Evolutionary conservation across 2,888 invertebrate species (phyloP), one percentile per base, ranked within the genome.

Genomic region (Aleiodes leptofemur): DNA sequence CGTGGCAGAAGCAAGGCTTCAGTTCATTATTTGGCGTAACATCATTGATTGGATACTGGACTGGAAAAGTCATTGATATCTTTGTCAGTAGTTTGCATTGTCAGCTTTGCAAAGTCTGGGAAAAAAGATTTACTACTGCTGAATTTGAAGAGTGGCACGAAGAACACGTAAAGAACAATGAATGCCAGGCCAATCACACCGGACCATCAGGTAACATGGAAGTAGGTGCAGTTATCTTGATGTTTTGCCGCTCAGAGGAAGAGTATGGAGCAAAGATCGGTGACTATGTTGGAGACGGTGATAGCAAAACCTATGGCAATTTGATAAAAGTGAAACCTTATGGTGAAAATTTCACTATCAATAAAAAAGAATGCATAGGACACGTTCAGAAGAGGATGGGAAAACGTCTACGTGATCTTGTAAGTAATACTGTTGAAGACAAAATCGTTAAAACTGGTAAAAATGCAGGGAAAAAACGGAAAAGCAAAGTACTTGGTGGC

Each of bases 331-430:
- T 72, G 6, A 69, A 77, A 73, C 75, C 79, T 78, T 77, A 78
- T 64, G 73, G 78, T 76, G 74, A 78, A 56, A 72, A 80, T 68
- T 76, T 79, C 34, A 50, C 9, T 55, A 74, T 80, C 66, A 69
- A 61, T 29, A 80, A 76, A 76, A 77, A 78, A 76, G 38, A 77
- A 77, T 78, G 74, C 64, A 56, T 77, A 57, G 73, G 76, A 59
- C 76, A 78, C 73, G 80, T 79, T 11, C 79, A 79, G 79, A 81
- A 81, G 59, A 77, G 78, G 70, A 80, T 81, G 80, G 81, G 78
- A 34, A 77, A 48, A 69, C 78, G 79, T 77, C 76, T 82, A 51
- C 77, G 78, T 57, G 74, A 81, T 70, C 34, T 82, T 43, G 80
- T 80, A 38, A 78, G 76, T 48, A 78, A 77, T 51, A 80, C 76